A percentile compares a stretch with the other conserved stretches of the same genome.
Evolutionary conservation across 2,888 invertebrate species (phyloP).

Genomic region (Lottia gigantea): DNA sequence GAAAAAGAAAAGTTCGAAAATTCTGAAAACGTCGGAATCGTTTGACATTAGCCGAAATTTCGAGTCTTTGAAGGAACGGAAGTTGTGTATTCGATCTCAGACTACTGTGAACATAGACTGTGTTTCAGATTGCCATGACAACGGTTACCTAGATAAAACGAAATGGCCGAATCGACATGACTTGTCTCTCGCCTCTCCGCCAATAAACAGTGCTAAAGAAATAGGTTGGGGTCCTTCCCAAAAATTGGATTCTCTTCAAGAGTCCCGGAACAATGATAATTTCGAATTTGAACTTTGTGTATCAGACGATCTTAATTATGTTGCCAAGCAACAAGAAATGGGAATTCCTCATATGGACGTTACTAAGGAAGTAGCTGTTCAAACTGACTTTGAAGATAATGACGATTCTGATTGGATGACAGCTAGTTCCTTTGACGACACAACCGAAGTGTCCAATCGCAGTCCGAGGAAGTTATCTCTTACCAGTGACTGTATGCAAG

Average conservation of each 20-base stretch:
- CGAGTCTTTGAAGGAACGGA: background rate
- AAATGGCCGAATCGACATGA: background rate
- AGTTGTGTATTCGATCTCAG: background rate
- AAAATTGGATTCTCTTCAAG: slow-evolving; percentile 18
- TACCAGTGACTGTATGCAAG: slow-evolving; percentile 46
- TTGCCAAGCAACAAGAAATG: slow-evolving; percentile 41
- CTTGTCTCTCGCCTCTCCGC: background rate
- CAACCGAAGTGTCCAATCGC: slow-evolving; percentile 1
- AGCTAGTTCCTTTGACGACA: slow-evolving; percentile 21
- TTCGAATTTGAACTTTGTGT: slow-evolving; percentile 51
- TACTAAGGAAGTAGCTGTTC: slow-evolving; percentile 27
- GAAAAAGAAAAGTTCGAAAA: background rate
- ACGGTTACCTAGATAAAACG: background rate
- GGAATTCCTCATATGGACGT: slow-evolving; percentile 34
- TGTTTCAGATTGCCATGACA: slow-evolving; percentile 1
- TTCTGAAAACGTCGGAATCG: background rate
- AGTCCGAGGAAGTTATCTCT: slow-evolving; percentile 9
- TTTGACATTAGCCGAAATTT: background rate
- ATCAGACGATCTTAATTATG: slow-evolving; percentile 34
- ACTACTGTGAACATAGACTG: background rate
- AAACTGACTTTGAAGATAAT: slow-evolving; percentile 29
- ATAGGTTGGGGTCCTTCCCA: slow-evolving; percentile 17
- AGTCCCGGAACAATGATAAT: slow-evolving; percentile 30
- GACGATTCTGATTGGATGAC: slow-evolving; percentile 16
- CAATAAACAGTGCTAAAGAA: background rate